These are phyloP conservation scores for Sebastes jordani DNA, from an alignment of 2,797 vertebrate species.

Conservation along the genomic window DNA sequence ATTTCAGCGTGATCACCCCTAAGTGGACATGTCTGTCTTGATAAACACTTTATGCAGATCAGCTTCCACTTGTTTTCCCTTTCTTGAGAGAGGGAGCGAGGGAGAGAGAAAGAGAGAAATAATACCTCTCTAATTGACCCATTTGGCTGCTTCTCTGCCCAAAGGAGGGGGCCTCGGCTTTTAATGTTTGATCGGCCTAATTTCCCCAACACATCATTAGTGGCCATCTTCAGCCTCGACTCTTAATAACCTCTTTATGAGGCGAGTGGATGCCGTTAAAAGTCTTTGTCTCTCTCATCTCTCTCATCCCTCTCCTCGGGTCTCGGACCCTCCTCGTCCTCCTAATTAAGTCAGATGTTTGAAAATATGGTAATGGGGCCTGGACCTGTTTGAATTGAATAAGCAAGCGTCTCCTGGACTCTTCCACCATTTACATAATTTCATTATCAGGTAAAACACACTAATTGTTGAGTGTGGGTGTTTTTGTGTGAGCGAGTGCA, in stretches of 20 bases:
- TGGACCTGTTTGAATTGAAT: conserved; percentile 87
- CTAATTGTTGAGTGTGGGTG: conserved; percentile 91
- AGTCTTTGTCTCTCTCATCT: conserved; percentile 86
- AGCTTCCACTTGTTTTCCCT: conserved; percentile 87
- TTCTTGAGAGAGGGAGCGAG: conserved; percentile 79
- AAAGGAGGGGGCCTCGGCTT: conserved; percentile 95
- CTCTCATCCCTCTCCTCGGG: conserved; percentile 85
- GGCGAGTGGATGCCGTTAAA: conserved; percentile 90
- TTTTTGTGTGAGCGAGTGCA: conserved; percentile 81
- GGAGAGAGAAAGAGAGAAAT: conserved; percentile 78
- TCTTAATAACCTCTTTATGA: conserved; percentile 99
- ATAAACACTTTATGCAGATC: conserved; percentile 90
- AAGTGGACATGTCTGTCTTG: conserved; percentile 90
- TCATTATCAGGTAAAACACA: conserved; percentile 98
- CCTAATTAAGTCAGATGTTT: conserved; percentile 99
- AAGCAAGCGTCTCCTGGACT: conserved; percentile 86
- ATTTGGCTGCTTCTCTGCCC: conserved; percentile 98
- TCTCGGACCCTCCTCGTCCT: conserved; percentile 91
- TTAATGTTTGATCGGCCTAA: conserved; percentile 99
- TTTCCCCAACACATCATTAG: conserved; percentile 99
- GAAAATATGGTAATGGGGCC: conserved; percentile 95
- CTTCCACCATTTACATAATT: conserved; percentile 94
- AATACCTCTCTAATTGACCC: conserved; percentile 99
- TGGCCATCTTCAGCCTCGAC: conserved; percentile 88
- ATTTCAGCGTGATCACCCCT: conserved; percentile 84